Percentiles rank a stretch among this genome's conserved stretches.
These are phyloP conservation scores for Hypotaenidia okinawae DNA, from an alignment of 2,797 vertebrate species.

Conservation along the genomic window DNA sequence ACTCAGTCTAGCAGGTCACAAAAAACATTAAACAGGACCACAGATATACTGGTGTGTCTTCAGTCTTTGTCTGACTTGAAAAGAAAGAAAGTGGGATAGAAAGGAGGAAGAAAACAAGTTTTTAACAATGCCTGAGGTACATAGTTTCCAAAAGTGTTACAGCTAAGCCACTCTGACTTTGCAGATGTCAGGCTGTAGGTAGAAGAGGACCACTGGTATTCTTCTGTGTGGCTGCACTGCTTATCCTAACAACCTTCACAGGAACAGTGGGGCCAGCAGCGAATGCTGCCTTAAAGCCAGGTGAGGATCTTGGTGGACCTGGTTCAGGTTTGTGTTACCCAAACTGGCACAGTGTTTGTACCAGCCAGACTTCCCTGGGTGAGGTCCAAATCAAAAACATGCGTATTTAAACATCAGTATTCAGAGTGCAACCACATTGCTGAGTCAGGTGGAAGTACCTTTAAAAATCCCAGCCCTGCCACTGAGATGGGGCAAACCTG, in stretches of 20 bases:
- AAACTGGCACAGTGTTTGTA: background rate
- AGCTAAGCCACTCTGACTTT: background rate
- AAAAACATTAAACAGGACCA: background rate
- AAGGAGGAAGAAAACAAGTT: background rate
- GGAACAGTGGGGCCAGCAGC: background rate
- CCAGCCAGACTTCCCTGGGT: background rate
- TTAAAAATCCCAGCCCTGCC: background rate
- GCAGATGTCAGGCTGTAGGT: background rate
- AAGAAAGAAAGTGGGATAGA: background rate
- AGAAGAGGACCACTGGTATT: background rate
- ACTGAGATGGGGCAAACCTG: background rate
- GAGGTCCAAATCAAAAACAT: background rate
- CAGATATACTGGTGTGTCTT: background rate
- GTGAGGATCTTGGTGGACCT: background rate
- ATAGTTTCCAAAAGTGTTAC: background rate
- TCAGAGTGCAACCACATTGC: background rate
- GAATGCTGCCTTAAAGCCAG: background rate
- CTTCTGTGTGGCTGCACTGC: background rate
- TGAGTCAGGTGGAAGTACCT: background rate
- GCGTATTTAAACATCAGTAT: background rate
- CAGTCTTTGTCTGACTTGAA: background rate
- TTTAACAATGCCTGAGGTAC: background rate
- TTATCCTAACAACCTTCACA: background rate
- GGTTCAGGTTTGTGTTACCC: background rate
- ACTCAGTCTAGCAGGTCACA: background rate